Base-by-base conservation (phyloP, 2,888 invertebrate genomes). In the Thecocarcelia acutangulata region DNA sequence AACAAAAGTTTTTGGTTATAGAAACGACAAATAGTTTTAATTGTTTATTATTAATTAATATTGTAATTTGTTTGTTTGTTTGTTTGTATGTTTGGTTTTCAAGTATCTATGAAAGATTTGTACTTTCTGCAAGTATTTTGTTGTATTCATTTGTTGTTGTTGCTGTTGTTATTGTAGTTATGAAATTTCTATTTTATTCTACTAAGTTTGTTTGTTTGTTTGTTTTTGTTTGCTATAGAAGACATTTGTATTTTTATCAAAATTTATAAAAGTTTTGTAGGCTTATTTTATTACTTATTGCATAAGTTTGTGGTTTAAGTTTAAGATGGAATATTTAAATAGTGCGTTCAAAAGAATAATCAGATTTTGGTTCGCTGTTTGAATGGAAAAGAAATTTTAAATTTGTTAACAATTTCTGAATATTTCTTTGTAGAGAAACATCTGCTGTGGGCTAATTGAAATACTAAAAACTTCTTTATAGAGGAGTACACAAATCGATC, bases 41-140 rank as follows among this genome's bases (percentile, higher is more conserved):
- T 63, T 73, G 37, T 48, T 68, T 21, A 21, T 68, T 21, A 21
- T 68, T 74, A 15, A 17, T 80, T 72, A 79, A 80, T 80, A 75
- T 80, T 61, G 59, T 61, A 50, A 15, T 70, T 42, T 17, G 13
- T 59, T 68, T 59, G 8, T 72, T 63, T 63, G 28, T 24, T 61
- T 46, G 44, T 33, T 46, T 19, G 19, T 59, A 24, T n/a, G 15
- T 70, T 59, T 54, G 6, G 78, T 64, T 54, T 59, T 33, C 74
- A 66, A 44, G 54, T 69, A 61, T 61, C 78, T 50, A 76, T 76
- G 85, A 85, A 86, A 86, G 85, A 89, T 89, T 89, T 89, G 89
- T 89, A 89, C 90, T 88, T 88, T 85, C 85, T 87, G 87, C 87
- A 88, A 88, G 87, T 89, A 87, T 88, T 85, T 78, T 84, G 80